Base-by-base conservation (phyloP, 2,797 vertebrate genomes). In the Bovichtus diacanthus region DNA sequence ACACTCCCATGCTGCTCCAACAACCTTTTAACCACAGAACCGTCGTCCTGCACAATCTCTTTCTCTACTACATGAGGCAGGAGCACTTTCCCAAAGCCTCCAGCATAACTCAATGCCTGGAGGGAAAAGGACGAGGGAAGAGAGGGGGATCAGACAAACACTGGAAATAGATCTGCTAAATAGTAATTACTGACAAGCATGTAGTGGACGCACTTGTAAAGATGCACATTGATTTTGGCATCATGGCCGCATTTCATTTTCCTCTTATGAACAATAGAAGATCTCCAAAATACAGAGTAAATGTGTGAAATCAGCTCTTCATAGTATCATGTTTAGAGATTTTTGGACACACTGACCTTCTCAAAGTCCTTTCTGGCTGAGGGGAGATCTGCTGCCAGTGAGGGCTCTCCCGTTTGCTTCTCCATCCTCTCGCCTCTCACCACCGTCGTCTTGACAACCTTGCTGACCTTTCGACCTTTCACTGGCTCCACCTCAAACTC, bases 351-450 rank as follows among this genome's bases (percentile, higher is more conserved):
- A 82, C 90, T 84, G 74, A 98, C 98, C 98, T 97, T 95, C 94
- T 98, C 96, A 82, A 99, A 99, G 95, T 99, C 98, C 76, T 98
- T 96, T 95, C 96, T 97, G 94, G 98, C 97, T 67, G 97, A 97
- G 0, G 98, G 97, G 63, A 99, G 97, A 82, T 97, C 97, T 70
- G 92, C 84, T 80, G 96, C 95, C 93, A 99, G 90, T 3, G 95
- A 96, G 46, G 95, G 72, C 81, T 98, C 97, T 70, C 98, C 98
- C 2, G 90, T 94, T 50, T 94, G 96, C 85, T 97, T 99, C 92
- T 98, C 97, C 78, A 82, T 95, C 89, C 98, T 95, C 88, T 98
- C 96, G 9, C 98, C 97, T 29, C 93, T 96, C 65, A 99, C 94
- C 73, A 99, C 80, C 0, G 95, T 99, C 16, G 96, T 99, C 92